Percentiles rank a stretch among this genome's conserved stretches.
phyloP scores from a whole-genome alignment of 2,113 vertebrate species.

The Donacobius atricapilla region DNA sequence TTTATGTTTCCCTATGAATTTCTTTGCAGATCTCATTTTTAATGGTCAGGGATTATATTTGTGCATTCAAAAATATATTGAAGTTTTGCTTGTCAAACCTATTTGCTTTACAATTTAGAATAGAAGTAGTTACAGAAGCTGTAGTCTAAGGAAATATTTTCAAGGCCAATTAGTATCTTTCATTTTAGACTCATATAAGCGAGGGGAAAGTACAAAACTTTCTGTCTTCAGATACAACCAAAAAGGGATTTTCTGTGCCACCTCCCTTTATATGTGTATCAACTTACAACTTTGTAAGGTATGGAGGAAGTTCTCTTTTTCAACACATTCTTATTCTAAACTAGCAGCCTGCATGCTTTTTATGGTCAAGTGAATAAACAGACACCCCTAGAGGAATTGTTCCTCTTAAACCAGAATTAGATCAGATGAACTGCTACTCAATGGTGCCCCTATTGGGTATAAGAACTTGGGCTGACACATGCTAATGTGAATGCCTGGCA shows the following conservation, averaged over 20 bases:
- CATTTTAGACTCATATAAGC: neutral
- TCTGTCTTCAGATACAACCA: neutral
- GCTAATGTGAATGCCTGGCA: neutral
- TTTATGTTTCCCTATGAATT: neutral
- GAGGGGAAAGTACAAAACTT: neutral
- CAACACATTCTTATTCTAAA: neutral
- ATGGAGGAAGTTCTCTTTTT: neutral
- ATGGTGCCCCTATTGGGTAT: neutral
- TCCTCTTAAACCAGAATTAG: conserved; percentile 19
- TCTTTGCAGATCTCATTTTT: neutral
- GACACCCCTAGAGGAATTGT: neutral
- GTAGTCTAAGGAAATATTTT: neutral
- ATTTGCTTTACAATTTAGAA: neutral
- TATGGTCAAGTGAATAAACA: neutral
- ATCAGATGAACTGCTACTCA: neutral
- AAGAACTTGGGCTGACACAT: neutral
- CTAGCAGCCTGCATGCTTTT: neutral
- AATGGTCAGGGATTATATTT: neutral
- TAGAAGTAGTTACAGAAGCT: neutral
- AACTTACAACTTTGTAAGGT: neutral
- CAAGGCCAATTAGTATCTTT: neutral
- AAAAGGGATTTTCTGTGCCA: neutral
- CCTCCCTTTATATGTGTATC: neutral
- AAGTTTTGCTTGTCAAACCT: neutral
- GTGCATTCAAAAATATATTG: neutral